These are phyloP conservation scores for Paralichthys olivaceus DNA, from an alignment of 2,113 vertebrate genomes.

Conservation along the genomic window DNA sequence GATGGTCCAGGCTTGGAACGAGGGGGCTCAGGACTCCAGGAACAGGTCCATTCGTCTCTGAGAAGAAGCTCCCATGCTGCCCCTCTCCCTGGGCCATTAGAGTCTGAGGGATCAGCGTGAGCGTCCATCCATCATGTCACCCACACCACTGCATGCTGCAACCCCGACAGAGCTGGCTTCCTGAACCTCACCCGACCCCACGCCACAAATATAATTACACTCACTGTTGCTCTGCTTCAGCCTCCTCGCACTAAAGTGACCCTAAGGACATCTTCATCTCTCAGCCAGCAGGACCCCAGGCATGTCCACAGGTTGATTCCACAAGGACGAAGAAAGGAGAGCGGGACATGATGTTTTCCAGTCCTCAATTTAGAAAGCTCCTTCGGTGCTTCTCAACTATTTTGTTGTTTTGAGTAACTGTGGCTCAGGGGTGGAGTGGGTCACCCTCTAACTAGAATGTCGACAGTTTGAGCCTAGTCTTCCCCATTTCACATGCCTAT, in stretches of 20 bases:
- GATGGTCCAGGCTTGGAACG: slow-evolving; percentile 67
- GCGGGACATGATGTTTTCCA: not conserved
- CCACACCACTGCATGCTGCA: slow-evolving; percentile 31
- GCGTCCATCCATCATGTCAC: slow-evolving; percentile 73
- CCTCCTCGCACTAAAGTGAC: slow-evolving; percentile 26
- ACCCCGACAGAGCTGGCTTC: slow-evolving; percentile 65
- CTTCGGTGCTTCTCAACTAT: not conserved
- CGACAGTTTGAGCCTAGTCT: no score
- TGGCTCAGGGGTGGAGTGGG: no score
- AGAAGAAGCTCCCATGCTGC: slow-evolving; percentile 59
- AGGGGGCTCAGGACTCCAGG: slow-evolving; percentile 47
- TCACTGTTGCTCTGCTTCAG: slow-evolving; percentile 23
- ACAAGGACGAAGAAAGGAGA: slow-evolving; percentile 17
- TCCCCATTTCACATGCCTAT: no score
- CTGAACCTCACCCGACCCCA: slow-evolving; percentile 63
- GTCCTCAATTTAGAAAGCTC: not conserved
- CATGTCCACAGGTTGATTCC: slow-evolving; percentile 11
- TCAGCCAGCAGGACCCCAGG: not conserved
- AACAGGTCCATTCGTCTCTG: slow-evolving; percentile 64
- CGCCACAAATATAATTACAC: slow-evolving; percentile 64
- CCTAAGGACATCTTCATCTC: slow-evolving; percentile 37
- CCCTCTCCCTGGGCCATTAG: slow-evolving; percentile 74
- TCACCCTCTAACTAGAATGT: no score
- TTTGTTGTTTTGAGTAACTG: no score
- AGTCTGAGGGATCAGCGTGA: slow-evolving; percentile 62